Percentiles rank a stretch among this genome's conserved stretches.
Evolutionary conservation across 2,797 vertebrate genomes (phyloP).

Genomic region (Sciaenops ocellatus): DNA sequence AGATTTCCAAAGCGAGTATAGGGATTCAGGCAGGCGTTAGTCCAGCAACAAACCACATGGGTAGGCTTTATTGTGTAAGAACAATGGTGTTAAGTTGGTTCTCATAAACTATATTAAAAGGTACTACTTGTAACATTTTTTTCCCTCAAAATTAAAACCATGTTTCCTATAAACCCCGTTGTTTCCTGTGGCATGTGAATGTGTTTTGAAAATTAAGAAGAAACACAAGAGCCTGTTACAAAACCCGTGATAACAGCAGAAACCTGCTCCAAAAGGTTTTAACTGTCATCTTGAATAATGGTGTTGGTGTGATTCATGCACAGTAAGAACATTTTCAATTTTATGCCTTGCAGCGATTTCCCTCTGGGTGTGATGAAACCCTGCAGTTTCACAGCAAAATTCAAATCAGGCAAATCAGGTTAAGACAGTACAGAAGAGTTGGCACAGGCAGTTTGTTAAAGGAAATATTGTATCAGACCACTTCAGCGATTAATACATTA

Average conservation of each 20-base stretch:
- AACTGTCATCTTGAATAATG: conserved; percentile 45
- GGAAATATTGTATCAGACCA: neutral
- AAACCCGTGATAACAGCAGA: conserved; percentile 28
- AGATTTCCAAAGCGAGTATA: conserved; percentile 18
- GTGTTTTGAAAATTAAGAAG: conserved; percentile 44
- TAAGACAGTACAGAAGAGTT: neutral
- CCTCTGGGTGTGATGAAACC: conserved; percentile 13
- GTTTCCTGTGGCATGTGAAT: conserved; percentile 58
- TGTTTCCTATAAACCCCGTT: conserved; percentile 62
- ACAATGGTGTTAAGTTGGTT: conserved; percentile 62
- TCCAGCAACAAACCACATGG: conserved; percentile 60
- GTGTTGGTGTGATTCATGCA: conserved; percentile 17
- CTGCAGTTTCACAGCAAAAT: neutral
- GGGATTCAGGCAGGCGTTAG: conserved; percentile 33
- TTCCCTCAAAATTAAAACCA: conserved; percentile 66
- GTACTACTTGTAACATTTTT: conserved; percentile 67
- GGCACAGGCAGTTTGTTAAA: neutral
- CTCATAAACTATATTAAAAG: conserved; percentile 64
- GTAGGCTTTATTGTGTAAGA: conserved; percentile 50
- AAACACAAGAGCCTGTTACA: conserved; percentile 23
- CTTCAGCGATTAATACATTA: neutral
- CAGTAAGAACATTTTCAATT: conserved; percentile 30
- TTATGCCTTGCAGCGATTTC: conserved; percentile 14
- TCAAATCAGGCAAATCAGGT: neutral
- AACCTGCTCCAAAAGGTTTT: conserved; percentile 34